Conservation (phyloP, 2,113 vertebrate genomes). For the Cryptomyrus ogoouensis region DNA sequence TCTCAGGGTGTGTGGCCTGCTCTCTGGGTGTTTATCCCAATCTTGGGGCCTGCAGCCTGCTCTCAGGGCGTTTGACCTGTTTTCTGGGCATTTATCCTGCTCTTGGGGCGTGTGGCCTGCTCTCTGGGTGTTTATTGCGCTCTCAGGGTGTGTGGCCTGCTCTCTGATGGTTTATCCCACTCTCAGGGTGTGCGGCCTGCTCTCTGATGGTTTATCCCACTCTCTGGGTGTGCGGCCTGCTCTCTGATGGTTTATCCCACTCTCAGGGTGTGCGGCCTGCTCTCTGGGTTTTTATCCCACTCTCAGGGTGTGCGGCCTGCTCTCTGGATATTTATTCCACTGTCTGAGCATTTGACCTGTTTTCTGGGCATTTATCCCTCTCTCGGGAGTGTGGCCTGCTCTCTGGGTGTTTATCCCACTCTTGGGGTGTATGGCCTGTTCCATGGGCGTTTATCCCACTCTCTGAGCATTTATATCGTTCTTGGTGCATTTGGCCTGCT, state of each 20-base stretch:
- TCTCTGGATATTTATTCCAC: neutral
- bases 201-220: neutral
- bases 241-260: no score
- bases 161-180: neutral
- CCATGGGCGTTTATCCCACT: no score
- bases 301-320: neutral
- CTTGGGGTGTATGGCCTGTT: no score
- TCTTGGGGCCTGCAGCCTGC: accelerated
- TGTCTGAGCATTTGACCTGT: neutral
- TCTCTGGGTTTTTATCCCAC: neutral
- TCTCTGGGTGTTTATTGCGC: no score
- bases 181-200: neutral
- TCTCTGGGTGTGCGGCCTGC: neutral
- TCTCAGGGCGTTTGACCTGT: neutral
- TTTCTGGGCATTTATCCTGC: no score
- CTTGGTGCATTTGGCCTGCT: no score
- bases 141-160: accelerated
- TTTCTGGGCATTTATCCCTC: no score
- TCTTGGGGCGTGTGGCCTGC: no score
- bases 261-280: no score
- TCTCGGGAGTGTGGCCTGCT: no score
- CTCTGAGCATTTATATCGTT: no score
- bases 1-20: neutral
- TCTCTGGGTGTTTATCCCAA: neutral
- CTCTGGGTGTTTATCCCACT: no score